Base-by-base conservation (phyloP, 2,888 invertebrate genomes). In the Scaptomyza reducta region DNA sequence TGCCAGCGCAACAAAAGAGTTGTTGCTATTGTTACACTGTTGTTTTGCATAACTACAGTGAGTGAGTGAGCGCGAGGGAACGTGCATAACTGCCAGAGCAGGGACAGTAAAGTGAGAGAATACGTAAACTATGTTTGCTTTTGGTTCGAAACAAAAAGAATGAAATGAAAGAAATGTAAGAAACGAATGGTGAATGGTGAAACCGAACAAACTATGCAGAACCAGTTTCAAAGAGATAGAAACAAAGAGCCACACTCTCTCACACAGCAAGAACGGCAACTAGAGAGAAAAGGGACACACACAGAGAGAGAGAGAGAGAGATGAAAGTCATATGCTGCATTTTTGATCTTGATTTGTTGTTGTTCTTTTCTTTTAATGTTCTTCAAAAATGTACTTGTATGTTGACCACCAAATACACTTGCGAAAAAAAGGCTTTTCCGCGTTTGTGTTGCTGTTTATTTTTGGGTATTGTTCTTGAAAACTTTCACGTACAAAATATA, bases 261-360 rank as follows among this genome's bases (percentile, higher is more conserved):
- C 18, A 41, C 5, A 42, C 27, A 59, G 38, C 46, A 31, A 40
- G 22, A 47, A 41, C 27, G 29, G 18, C 27, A 51, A 16, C 38
- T 10, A 11, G 10, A 22, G 50, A 29, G 46, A 22, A 41, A 35
- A 35, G 29, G 38, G 42, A 51, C 45, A 33, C 27, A 14, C 31
- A 29, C 14, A 10, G 13, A 16, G 41, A 42, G 27, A 11, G 27
- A 14, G 18, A 13, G 57, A 29, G 33, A 1, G 29, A 44, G 42
- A 53, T 45, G 55, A 57, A 50, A 73, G 68, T 74, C 77, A 71
- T 57, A 74, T 79, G 83, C 83, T 82, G 83, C 83, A 69, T 44
- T 85, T 60, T 66, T 41, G 47, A 74, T 67, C 77, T 69, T 55
- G 70, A 79, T 67, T 82, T 62, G 65, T 71, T 75, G 67, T 64